Percentiles rank a stretch among this genome's conserved stretches.
Evolutionary conservation across 1,140 invertebrate genomes (phyloP).

Genomic region (Zaprionus africanus): DNA sequence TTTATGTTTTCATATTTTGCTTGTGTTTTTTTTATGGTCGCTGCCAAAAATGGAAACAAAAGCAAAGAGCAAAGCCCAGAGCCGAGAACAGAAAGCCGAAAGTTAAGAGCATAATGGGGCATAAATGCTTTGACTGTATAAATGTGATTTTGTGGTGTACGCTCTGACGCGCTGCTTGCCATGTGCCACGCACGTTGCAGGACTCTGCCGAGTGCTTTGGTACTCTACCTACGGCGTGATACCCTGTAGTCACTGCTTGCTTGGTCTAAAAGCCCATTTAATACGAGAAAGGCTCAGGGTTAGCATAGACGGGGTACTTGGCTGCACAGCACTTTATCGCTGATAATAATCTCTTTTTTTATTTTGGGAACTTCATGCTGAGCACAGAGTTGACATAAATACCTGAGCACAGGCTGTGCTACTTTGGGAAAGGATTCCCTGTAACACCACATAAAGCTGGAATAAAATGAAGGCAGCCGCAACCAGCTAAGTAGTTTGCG

Average conservation of each 20-base stretch:
- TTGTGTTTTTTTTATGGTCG: constrained; percentile 58
- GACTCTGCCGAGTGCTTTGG: not conserved
- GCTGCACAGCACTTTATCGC: not conserved
- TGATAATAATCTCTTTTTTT: not conserved
- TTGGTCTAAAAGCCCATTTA: not conserved
- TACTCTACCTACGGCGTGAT: not conserved
- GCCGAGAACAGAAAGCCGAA: constrained; percentile 47
- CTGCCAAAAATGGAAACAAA: constrained; percentile 51
- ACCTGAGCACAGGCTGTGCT: not conserved
- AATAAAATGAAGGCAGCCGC: not conserved
- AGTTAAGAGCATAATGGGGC: constrained; percentile 75
- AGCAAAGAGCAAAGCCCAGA: constrained; percentile 45
- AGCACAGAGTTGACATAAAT: not conserved
- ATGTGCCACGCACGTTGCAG: constrained; percentile 16
- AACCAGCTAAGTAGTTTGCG: not conserved
- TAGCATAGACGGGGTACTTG: not conserved
- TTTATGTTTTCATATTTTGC: constrained; percentile 43
- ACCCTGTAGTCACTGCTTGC: not conserved
- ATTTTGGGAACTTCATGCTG: not conserved
- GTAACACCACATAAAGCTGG: not conserved
- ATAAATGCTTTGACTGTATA: constrained; percentile 71
- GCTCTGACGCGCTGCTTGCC: constrained; percentile 44
- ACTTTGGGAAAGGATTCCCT: not conserved
- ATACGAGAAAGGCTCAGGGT: not conserved
- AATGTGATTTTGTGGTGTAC: constrained; percentile 71